Percentiles rank a stretch among this genome's conserved stretches.
Evolutionary conservation across 2,797 vertebrate species (phyloP).

Genomic region (Prunella strophiata): DNA sequence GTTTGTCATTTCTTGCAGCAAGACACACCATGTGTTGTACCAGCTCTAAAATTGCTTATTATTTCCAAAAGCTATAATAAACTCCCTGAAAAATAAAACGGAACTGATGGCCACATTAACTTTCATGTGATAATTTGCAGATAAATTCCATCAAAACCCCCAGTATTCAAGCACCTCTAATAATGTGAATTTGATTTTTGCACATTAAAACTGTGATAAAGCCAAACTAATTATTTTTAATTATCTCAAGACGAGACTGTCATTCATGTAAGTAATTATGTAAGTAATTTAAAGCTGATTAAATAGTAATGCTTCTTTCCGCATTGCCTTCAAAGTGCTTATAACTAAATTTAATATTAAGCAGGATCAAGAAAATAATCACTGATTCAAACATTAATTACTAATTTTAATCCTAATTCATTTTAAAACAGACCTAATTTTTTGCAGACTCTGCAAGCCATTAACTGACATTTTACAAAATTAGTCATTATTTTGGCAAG

Average conservation of each 20-base stretch:
- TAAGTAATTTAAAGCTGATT: conserved; percentile 63
- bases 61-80: background rate
- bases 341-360: conserved; percentile 61
- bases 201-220: conserved; percentile 40
- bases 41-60: background rate
- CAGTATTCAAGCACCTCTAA: background rate
- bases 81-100: background rate
- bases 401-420: conserved; percentile 43
- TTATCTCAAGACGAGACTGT: conserved; percentile 46
- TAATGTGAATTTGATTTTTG: conserved; percentile 34
- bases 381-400: conserved; percentile 49
- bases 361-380: conserved; percentile 58
- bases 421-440: conserved; percentile 24
- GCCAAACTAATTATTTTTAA: conserved; percentile 57
- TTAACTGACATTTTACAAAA: conserved; percentile 31
- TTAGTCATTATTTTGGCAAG: background rate
- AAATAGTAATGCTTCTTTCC: conserved; percentile 56
- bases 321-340: conserved; percentile 32
- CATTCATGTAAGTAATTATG: conserved; percentile 27
- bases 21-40: background rate
- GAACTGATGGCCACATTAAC: conserved; percentile 4
- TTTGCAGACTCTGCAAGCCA: conserved; percentile 14
- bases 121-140: background rate
- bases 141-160: background rate
- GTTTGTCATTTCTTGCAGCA: background rate